Evolutionary conservation across 2,888 invertebrate genomes (phyloP).

Genomic region (Sinelater perroti): DNA sequence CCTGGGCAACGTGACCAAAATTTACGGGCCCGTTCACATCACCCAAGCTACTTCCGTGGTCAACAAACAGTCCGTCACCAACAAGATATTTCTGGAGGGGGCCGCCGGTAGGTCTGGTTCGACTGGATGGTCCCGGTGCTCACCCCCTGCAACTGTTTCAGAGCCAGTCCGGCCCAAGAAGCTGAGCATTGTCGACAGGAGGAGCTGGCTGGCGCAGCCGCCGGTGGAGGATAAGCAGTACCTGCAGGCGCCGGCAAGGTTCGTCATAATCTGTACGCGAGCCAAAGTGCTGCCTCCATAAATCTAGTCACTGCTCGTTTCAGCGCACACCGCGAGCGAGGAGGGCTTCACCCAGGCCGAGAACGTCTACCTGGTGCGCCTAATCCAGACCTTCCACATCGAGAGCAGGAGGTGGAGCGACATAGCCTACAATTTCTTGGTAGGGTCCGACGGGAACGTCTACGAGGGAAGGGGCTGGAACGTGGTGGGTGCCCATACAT

Average conservation of each 20-base stretch:
- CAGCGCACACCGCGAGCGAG: constrained; percentile 64
- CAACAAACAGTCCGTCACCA: constrained; percentile 9
- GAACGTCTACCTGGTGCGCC: constrained; percentile 57
- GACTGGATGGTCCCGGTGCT: neutral
- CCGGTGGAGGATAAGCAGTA: constrained; percentile 56
- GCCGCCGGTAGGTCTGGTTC: constrained; percentile 21
- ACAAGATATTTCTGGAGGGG: constrained; percentile 21
- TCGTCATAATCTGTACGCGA: constrained; percentile 64
- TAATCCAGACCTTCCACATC: constrained; percentile 64
- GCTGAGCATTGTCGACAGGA: constrained; percentile 53
- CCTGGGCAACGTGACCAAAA: constrained; percentile 26
- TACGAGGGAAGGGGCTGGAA: constrained; percentile 69
- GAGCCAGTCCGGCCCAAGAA: neutral
- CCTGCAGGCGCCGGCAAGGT: constrained; percentile 58
- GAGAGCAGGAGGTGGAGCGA: constrained; percentile 64
- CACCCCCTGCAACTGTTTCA: neutral
- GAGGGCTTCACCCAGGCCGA: constrained; percentile 48
- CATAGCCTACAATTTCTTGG: constrained; percentile 63
- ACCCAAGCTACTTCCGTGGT: constrained; percentile 4
- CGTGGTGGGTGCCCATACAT: constrained; percentile 64
- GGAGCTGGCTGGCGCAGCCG: constrained; percentile 63
- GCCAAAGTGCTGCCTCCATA: too few relatives aligned
- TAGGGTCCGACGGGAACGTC: constrained; percentile 66
- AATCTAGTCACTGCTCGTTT: neutral
- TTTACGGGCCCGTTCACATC: constrained; percentile 26